Base-by-base conservation (phyloP, 2,113 vertebrate species). In the Syrmaticus mikado region DNA sequence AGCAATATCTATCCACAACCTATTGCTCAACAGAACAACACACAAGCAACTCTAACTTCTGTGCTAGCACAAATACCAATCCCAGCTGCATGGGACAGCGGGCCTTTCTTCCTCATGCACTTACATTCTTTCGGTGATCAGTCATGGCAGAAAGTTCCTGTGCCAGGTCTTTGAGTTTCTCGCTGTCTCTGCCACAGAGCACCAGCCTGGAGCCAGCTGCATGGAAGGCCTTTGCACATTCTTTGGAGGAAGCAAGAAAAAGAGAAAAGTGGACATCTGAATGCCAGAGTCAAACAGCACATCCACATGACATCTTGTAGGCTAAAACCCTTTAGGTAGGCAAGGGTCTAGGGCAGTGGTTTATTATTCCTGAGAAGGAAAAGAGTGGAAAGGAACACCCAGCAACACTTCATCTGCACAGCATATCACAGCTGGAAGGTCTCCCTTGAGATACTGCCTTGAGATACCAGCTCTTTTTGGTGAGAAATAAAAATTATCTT, bases 211-310 rank as follows among this genome's bases (percentile, higher is more conserved):
- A 98, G 5, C 99, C 99, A 2, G 98, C 98, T 18, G 98, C 97
- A 0, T 99, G 98, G 94, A 99, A 99, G 48, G 98, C 98, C 92
- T 92, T 98, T 21, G 99, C 99, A 78, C 99, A 99, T 94, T 99
- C 99, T 99, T 77, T 67, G 70, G 75, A 83, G 36, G 48, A 55
- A 77, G 28, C 85, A 36, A 87, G 38, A 28, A 85, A 70, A 30
- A 78, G 66, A 86, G 75, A 66, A 76, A 81, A 92, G 82, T 1
- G 82, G 45, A 57, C 19, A 3, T 38, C 27, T 80, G 50, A 82
- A 28, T 34, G 46, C 3, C 7, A 8, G 46, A 62, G 9, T 15
- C 32, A 65, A 68, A 55, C 34, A 78, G 71, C 43, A 82, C 24
- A 22, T 32, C 6, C 19, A 30, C 53, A 30, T 71, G 27, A 60